A percentile compares a stretch with the other conserved stretches of the same genome.
These are phyloP conservation scores for Sinocyclocheilus anophthalmus DNA, from an alignment of 2,113 vertebrate genomes.

Conservation along the genomic window DNA sequence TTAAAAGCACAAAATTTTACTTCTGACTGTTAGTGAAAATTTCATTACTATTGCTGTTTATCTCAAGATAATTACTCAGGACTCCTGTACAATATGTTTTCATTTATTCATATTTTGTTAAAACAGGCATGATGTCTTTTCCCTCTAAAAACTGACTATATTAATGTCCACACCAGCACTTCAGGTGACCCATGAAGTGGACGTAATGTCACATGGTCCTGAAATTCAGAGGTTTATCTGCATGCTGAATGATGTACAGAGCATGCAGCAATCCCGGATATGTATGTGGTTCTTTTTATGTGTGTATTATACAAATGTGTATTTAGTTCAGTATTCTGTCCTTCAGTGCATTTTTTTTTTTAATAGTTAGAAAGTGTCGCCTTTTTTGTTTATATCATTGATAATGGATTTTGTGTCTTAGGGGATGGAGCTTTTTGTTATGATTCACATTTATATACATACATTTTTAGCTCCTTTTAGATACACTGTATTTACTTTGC, in stretches of 20 bases:
- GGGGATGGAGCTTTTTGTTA: slow-evolving; percentile 31
- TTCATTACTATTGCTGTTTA: slow-evolving; percentile 4
- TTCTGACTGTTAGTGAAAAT: background rate
- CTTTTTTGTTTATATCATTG: slow-evolving; percentile 33
- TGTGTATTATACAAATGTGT: slow-evolving; percentile 3
- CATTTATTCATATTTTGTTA: slow-evolving; percentile 10
- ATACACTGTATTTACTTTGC: slow-evolving; percentile 39
- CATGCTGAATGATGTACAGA: background rate
- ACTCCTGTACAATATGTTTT: slow-evolving; percentile 3
- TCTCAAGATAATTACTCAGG: slow-evolving; percentile 40
- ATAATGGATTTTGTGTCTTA: background rate
- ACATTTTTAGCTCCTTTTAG: slow-evolving; percentile 26
- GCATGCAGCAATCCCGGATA: background rate
- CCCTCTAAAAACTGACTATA: background rate
- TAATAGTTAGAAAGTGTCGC: slow-evolving; percentile 21
- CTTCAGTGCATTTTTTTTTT: slow-evolving; percentile 27
- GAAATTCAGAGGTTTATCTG: slow-evolving; percentile 6
- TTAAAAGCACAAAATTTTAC: background rate
- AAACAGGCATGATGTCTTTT: background rate
- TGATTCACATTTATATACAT: slow-evolving; percentile 14
- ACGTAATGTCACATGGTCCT: slow-evolving; percentile 6
- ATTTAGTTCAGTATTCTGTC: slow-evolving; percentile 38
- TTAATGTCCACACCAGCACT: slow-evolving; percentile 16
- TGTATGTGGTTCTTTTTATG: background rate
- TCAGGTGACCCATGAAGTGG: background rate